A percentile compares a stretch with the other conserved stretches of the same genome.
phyloP scores from a whole-genome alignment of 2,113 vertebrate genomes.

The Varanus komodoensis region DNA sequence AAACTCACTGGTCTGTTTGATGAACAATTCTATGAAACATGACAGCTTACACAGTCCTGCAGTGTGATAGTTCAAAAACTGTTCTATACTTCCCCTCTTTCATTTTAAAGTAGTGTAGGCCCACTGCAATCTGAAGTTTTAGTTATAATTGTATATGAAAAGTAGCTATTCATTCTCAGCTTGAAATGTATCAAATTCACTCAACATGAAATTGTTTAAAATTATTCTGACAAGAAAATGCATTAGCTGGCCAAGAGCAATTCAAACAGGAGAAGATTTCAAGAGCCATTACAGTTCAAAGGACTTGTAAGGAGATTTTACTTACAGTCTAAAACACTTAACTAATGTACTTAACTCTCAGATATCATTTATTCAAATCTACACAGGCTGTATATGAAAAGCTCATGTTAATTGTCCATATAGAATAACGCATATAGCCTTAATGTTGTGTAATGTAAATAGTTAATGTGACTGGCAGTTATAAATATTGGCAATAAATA shows the following conservation, averaged over 20 bases:
- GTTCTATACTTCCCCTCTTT: background rate
- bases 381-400: background rate
- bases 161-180: background rate
- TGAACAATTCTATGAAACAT: background rate
- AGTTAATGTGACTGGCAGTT: background rate
- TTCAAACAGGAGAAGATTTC: background rate
- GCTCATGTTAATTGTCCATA: background rate
- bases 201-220: slow-evolving; percentile 6
- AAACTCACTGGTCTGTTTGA: background rate
- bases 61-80: background rate
- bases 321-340: background rate
- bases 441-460: background rate
- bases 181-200: background rate
- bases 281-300: background rate
- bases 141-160: background rate
- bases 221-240: slow-evolving; percentile 9
- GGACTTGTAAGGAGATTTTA: background rate
- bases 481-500: no score
- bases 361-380: background rate
- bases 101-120: background rate
- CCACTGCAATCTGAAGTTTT: background rate
- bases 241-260: background rate
- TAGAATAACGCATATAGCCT: background rate
- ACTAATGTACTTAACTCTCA: background rate
- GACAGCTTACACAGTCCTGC: background rate